phyloP scores from a whole-genome alignment of 2,797 vertebrate species.

The Halcyon leucocephala region DNA sequence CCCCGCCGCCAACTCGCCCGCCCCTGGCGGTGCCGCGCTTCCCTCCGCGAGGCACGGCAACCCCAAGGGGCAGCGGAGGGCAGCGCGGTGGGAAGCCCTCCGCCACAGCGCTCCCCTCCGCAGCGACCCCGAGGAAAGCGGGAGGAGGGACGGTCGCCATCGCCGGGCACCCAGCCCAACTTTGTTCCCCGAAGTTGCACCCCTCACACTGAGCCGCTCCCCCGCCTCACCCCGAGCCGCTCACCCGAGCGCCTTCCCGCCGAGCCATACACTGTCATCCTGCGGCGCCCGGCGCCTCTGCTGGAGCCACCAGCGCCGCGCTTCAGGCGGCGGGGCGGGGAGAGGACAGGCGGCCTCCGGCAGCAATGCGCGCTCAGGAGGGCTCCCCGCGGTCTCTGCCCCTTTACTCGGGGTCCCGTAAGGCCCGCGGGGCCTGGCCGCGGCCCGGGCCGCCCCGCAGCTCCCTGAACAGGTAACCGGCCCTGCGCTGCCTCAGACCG shows the following conservation, averaged over 20 bases:
- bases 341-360: neutral
- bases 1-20: neutral
- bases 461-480: neutral
- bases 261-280: neutral
- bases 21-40: neutral
- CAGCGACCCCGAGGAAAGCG: neutral
- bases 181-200: conserved; percentile 45
- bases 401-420: neutral
- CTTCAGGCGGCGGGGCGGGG: neutral
- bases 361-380: too few species aligned
- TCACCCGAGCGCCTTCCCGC: neutral
- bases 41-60: too few species aligned
- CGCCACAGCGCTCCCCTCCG: neutral
- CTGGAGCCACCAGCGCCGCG: conserved; percentile 12
- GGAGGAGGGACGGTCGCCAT: too few species aligned
- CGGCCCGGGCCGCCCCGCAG: neutral
- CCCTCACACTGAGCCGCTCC: neutral
- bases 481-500: neutral
- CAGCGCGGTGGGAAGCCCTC: neutral
- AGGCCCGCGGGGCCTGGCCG: neutral
- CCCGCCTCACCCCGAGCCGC: neutral
- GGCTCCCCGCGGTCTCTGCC: neutral
- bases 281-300: neutral
- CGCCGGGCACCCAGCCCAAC: neutral
- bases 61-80: neutral